Percentiles rank a stretch among this genome's conserved stretches.
Evolutionary conservation across 1,140 invertebrate species (phyloP).

Genomic region (Pentalonia nigronervosa): DNA sequence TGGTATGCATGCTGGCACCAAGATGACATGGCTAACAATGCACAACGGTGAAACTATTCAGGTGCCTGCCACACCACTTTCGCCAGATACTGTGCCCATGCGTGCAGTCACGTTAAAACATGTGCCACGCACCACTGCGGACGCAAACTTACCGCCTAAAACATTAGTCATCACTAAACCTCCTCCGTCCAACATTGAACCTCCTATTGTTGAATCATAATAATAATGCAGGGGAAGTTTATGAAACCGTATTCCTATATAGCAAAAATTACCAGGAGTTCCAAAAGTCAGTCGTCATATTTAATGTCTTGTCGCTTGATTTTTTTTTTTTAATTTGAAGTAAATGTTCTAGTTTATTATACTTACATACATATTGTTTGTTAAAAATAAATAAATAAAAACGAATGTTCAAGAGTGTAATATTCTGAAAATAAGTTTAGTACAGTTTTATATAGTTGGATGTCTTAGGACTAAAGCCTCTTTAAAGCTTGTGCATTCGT

Average conservation of each 20-base stretch:
- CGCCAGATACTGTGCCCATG: conserved; percentile 44
- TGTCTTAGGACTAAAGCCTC: background rate
- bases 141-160: conserved; percentile 43
- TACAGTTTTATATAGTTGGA: conserved; percentile 16
- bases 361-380: conserved; percentile 31
- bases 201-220: conserved; percentile 46
- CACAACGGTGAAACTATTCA: conserved; percentile 54
- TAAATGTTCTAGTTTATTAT: conserved; percentile 38
- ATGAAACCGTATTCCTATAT: conserved; percentile 52
- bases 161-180: conserved; percentile 57
- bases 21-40: conserved; percentile 54
- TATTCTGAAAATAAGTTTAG: conserved; percentile 20
- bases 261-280: conserved; percentile 48
- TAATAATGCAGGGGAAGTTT: conserved; percentile 7
- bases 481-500: conserved; percentile 27
- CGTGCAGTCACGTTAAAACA: conserved; percentile 50
- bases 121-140: conserved; percentile 34
- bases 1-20: conserved; percentile 55
- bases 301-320: conserved; percentile 55
- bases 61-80: conserved; percentile 46
- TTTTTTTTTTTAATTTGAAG: conserved; percentile 43
- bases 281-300: conserved; percentile 55
- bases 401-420: background rate
- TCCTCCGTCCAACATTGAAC: conserved; percentile 56
- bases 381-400: conserved; percentile 28